Evolutionary conservation across 2,888 invertebrate genomes (phyloP).

Genomic region (Sinhomidia bicolor): DNA sequence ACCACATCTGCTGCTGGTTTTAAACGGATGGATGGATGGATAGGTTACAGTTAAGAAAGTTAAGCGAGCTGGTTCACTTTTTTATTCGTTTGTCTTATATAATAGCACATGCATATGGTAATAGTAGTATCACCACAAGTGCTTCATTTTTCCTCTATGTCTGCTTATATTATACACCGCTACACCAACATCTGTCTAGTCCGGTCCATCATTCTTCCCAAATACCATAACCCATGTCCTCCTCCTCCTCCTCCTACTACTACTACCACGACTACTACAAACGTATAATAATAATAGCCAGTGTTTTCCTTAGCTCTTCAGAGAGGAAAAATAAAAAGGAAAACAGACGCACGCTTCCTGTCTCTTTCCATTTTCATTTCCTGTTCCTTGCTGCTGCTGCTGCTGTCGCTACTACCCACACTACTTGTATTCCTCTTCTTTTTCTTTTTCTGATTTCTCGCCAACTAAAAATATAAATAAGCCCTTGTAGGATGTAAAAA

Average conservation of each 20-base stretch:
- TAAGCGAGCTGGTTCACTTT: no score
- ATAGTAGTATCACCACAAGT: neutral
- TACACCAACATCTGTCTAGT: neutral
- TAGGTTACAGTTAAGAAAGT: constrained; percentile 13
- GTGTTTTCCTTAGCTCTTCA: neutral
- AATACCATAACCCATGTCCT: neutral
- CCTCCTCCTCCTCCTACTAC: no score
- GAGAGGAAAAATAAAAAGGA: constrained; percentile 31
- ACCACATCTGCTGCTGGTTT: neutral
- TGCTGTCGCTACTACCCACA: neutral
- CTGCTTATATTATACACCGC: neutral
- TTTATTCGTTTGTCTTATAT: no score
- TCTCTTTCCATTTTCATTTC: constrained; percentile 52
- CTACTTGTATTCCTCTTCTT: no score
- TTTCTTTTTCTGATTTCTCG: no score
- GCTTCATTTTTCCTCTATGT: neutral
- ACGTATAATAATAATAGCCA: neutral
- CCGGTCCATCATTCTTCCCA: neutral
- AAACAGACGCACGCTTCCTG: constrained; percentile 53
- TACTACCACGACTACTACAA: no score
- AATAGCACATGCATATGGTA: no score
- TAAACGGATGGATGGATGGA: constrained; percentile 16
- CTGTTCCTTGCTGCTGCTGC: constrained; percentile 20
- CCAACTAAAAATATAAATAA: no score
- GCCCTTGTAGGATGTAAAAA: no score